These are phyloP conservation scores for Ypsolopha sequella DNA, from an alignment of 2,888 invertebrate genomes.

Conservation along the genomic window DNA sequence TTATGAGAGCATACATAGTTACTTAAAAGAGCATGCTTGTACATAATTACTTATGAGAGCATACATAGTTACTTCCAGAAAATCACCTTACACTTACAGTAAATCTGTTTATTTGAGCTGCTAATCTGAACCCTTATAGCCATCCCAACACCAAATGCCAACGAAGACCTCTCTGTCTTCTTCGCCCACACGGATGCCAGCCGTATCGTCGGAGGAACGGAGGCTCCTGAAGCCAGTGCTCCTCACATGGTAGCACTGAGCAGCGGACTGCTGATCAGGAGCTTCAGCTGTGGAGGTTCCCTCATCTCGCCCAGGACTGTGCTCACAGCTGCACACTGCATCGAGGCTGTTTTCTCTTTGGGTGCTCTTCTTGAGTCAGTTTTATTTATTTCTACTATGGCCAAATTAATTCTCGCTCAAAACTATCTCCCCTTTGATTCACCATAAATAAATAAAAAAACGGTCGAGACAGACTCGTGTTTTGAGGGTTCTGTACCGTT, in stretches of 20 bases:
- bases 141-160: slow-evolving; percentile 22
- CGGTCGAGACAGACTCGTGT: no score
- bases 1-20: no score
- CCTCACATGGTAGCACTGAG: slow-evolving; percentile 39
- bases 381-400: neutral
- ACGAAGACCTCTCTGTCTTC: slow-evolving; percentile 26
- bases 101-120: no score
- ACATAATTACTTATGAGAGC: no score
- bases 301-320: slow-evolving; percentile 24
- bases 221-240: slow-evolving; percentile 26
- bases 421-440: no score
- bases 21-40: no score
- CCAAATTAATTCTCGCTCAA: no score
- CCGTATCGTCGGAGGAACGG: slow-evolving; percentile 40
- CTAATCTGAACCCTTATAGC: slow-evolving; percentile 19
- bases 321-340: slow-evolving; percentile 49
- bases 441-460: no score
- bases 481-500: no score
- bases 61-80: no score
- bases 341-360: slow-evolving; percentile 22
- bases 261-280: slow-evolving; percentile 23
- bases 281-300: slow-evolving; percentile 39
- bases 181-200: slow-evolving; percentile 29
- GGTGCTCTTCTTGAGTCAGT: slow-evolving; percentile 22
- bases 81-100: no score